Percentiles rank a stretch among this genome's conserved stretches.
phyloP scores from a whole-genome alignment of 2,113 vertebrate genomes.

The Pteropus alecto region DNA sequence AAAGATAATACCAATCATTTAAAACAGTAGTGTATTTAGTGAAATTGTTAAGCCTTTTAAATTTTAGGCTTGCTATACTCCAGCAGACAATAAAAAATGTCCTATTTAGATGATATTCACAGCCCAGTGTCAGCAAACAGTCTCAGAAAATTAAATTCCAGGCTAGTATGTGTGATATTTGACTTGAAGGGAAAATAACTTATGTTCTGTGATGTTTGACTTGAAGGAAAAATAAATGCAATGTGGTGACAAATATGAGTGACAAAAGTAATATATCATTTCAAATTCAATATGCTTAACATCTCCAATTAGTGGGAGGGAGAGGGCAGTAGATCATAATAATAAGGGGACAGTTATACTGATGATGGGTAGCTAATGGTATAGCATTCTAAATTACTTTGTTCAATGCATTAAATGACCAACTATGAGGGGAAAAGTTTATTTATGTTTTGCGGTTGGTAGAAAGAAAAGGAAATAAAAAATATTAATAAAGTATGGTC shows the following conservation, averaged over 20 bases:
- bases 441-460: background rate
- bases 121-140: background rate
- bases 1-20: background rate
- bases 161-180: background rate
- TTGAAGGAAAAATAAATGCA: background rate
- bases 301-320: background rate
- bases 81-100: slow-evolving; percentile 26
- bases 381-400: background rate
- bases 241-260: background rate
- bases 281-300: background rate
- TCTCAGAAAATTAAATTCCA: slow-evolving; percentile 46
- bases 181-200: background rate
- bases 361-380: background rate
- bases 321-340: background rate
- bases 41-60: background rate
- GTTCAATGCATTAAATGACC: background rate
- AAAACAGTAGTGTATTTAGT: background rate
- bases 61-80: background rate
- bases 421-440: background rate
- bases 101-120: slow-evolving; percentile 6
- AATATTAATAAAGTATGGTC: background rate
- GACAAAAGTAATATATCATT: background rate
- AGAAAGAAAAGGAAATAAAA: background rate
- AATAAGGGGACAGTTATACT: background rate
- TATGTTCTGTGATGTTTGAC: background rate